A percentile compares a stretch with the other conserved stretches of the same genome.
Evolutionary conservation across 2,113 vertebrate genomes (phyloP).

Genomic region (Leucosticte australis): DNA sequence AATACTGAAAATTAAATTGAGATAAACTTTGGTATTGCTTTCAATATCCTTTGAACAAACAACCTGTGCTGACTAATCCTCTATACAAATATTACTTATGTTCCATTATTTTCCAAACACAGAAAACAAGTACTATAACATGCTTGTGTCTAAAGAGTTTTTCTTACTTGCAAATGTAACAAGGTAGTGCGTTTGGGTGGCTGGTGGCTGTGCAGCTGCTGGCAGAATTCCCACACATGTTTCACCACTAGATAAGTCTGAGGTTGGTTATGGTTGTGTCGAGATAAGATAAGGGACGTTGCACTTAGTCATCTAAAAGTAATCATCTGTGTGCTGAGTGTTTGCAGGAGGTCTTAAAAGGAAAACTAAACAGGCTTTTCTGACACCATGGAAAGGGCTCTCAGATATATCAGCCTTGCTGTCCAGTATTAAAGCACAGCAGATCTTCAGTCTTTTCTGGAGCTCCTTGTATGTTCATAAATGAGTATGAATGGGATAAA

Average conservation of each 20-base stretch:
- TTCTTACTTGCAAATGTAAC: not conserved
- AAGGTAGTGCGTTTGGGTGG: not conserved
- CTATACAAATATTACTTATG: not conserved
- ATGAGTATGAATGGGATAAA: not conserved
- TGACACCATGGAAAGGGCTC: not conserved
- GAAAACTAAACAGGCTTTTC: not conserved
- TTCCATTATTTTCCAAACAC: not conserved
- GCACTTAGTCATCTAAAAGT: not conserved
- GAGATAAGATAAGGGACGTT: not conserved
- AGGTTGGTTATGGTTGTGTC: not conserved
- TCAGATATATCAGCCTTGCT: not conserved
- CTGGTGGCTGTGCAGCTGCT: not conserved
- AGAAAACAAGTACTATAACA: not conserved
- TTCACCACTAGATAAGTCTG: slow-evolving; percentile 25
- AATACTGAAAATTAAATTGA: not conserved
- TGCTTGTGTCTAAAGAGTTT: not conserved
- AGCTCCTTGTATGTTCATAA: not conserved
- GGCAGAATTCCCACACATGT: not conserved
- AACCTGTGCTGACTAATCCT: not conserved
- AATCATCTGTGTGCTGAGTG: not conserved
- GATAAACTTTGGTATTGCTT: not conserved
- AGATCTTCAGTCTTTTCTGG: not conserved
- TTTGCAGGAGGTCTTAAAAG: not conserved
- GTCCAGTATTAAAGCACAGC: not conserved
- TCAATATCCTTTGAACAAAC: not conserved